Base-by-base conservation (phyloP, 2,888 invertebrate species). In the Venusia cambrica region DNA sequence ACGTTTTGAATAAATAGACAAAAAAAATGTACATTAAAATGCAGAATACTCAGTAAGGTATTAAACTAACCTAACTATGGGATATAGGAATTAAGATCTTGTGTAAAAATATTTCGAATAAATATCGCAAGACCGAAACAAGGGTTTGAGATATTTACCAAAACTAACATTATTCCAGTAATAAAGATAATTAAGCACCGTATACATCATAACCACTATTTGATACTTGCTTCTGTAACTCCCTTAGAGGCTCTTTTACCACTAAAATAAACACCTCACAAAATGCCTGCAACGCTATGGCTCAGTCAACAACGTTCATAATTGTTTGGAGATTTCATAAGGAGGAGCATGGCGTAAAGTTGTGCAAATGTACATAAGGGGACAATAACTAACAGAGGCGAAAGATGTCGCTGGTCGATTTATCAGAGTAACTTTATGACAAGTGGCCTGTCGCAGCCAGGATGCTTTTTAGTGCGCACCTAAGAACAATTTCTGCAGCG, bases 391-490 rank as follows among this genome's bases (percentile, higher is more conserved):
- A 73, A 68, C 80, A 80, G 76, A 60, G 62, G 55, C 71, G 68
- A 60, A 59, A 80, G 81, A 81, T 78, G 80, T 71, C 73, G 70
- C 69, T 54, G 62, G 68, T 68, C 76, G 64, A 85, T 85, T 85
- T 84, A 84, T 85, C 84, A 83, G 69, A 49, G 70, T 64, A 69
- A 74, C 75, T 80, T 51, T 74, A 76, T 80, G 84, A 84, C 80
- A 79, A 85, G 85, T 83, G 79, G 74, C 70, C 77, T 62, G 84
- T 83, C 84, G 47, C 35, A 42, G 48, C 26, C 85, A 85, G 77
- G 79, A 73, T 71, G 77, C 73, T 83, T 80, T 85, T 83, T 80
- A 78, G 73, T 71, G 64, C 56, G 61, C 62, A 63, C 63, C 66
- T 63, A 49, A 55, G 43, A 27, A 26, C 30, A 44, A 47, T 38